Percentiles rank a stretch among this genome's conserved stretches.
phyloP scores from a whole-genome alignment of 2,113 vertebrate genomes.

The Mormoops blainvillei region DNA sequence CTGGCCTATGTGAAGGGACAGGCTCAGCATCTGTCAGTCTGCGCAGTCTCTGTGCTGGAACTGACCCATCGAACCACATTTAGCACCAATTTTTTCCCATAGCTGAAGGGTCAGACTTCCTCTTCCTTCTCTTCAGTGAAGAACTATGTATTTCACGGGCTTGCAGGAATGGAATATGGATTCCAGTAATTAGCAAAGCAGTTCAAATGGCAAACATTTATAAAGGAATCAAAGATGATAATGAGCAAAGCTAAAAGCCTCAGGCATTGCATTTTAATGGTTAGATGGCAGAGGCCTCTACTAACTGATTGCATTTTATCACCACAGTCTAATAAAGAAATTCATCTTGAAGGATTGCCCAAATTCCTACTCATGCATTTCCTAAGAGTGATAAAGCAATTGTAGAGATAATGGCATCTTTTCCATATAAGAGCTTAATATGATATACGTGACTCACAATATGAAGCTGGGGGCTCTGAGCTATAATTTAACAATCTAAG shows the following conservation, averaged over 20 bases:
- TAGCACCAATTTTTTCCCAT: not conserved
- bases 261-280: constrained; percentile 50
- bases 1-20: not conserved
- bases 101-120: not conserved
- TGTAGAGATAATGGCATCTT: constrained; percentile 44
- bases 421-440: constrained; percentile 26
- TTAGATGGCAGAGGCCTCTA: constrained; percentile 10
- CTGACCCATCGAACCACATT: fast-evolving
- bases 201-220: constrained; percentile 37
- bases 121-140: not conserved
- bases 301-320: constrained; percentile 49
- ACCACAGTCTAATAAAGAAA: constrained; percentile 41
- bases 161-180: not conserved
- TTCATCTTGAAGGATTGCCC: constrained; percentile 38
- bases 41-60: not conserved
- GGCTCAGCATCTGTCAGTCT: not conserved
- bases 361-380: constrained; percentile 32
- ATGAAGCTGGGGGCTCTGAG: not conserved
- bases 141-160: not conserved
- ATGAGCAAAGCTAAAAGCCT: constrained; percentile 51
- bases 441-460: constrained; percentile 1
- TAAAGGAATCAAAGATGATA: constrained; percentile 48
- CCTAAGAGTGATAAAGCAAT: constrained; percentile 2
- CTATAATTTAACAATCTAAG: constrained; percentile 36
- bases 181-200: constrained; percentile 34